Base-by-base conservation (phyloP, 2,797 vertebrate genomes). In the Gallinago solitaria region DNA sequence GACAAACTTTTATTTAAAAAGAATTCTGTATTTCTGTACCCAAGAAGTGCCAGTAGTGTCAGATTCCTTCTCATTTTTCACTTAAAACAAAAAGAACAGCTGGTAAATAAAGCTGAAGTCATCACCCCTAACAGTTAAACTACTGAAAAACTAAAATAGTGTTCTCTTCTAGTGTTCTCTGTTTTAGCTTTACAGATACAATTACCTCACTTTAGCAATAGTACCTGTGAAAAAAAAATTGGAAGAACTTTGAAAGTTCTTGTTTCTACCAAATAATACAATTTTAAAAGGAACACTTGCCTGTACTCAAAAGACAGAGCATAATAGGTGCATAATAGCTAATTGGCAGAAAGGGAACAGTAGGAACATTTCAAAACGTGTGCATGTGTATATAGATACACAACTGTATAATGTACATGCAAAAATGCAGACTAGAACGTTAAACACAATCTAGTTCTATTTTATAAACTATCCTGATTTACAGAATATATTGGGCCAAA, bases 361-460 rank as follows among this genome's bases (percentile, higher is more conserved):
- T 2, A 50, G 54, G 33, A 85, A 63, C 35, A 54, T 20, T 68
- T 51, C 25, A 45, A 48, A 71, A 67, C 30, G 37, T 6, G 2
- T 65, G 9, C 21, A 6, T 27, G 1, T 32, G 6, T 27, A 27
- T 23, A 39, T 0, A 60, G 27, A 32, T 5, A 77, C 1, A 33
- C 5, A 68, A 23, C 45, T 76, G 2, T 20, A 45, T 47, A 16
- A 43, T 17, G 47, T 59, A 21, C 35, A 12, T 7, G 9, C 63
- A 54, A 77, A 82, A 82, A 39, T 28, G 47, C 13, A 77, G 51
- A 73, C n/a, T 51, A 27, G 16, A 60, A 16, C n/a, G 32, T 60
- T 90, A 80, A 91, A 65, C 23, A 63, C 32, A 16, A 28, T 28
- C 30, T 33, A 59, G 30, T 85, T 88, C 18, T 18, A 35, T 63